Conservation (phyloP, 2,113 vertebrate species). For the Otis tarda region DNA sequence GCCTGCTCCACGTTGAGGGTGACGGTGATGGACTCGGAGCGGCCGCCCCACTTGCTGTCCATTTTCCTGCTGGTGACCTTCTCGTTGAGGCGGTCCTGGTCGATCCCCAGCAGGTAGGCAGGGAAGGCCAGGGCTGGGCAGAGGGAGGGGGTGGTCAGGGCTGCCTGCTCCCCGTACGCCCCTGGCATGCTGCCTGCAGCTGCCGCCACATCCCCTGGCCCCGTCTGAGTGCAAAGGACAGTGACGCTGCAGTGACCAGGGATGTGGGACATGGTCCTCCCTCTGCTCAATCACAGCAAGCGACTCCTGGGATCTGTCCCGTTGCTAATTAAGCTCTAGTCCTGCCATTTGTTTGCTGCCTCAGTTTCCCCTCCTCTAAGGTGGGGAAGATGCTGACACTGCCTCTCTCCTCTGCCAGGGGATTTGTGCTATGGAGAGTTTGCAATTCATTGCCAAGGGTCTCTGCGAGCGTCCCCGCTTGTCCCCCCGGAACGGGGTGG, state of each 20-base stretch:
- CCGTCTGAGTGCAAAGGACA: accelerated
- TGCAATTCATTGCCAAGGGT: not conserved
- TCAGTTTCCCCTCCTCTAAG: not conserved
- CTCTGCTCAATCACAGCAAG: not conserved
- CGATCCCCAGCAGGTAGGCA: constrained; percentile 91
- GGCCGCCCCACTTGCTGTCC: constrained; percentile 96
- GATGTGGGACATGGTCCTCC: accelerated
- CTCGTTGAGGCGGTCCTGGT: constrained; percentile 85
- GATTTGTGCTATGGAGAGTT: not conserved
- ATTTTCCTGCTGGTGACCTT: constrained; percentile 96
- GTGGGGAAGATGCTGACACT: accelerated
- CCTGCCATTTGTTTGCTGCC: not conserved
- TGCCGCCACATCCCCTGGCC: accelerated
- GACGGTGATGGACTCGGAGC: constrained; percentile 90
- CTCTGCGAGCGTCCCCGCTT: accelerated
- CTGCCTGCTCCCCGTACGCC: accelerated
- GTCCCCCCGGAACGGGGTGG: accelerated
- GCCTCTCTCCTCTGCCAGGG: not conserved
- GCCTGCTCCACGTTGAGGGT: constrained; percentile 95
- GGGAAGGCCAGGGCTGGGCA: constrained; percentile 88
- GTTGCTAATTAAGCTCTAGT: not conserved
- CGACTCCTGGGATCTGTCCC: not conserved
- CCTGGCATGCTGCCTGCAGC: accelerated
- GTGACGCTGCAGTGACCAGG: accelerated
- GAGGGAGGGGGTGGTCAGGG: not conserved